These are phyloP conservation scores for Colletes gigas DNA, from an alignment of 1,140 invertebrate species.

Conservation along the genomic window DNA sequence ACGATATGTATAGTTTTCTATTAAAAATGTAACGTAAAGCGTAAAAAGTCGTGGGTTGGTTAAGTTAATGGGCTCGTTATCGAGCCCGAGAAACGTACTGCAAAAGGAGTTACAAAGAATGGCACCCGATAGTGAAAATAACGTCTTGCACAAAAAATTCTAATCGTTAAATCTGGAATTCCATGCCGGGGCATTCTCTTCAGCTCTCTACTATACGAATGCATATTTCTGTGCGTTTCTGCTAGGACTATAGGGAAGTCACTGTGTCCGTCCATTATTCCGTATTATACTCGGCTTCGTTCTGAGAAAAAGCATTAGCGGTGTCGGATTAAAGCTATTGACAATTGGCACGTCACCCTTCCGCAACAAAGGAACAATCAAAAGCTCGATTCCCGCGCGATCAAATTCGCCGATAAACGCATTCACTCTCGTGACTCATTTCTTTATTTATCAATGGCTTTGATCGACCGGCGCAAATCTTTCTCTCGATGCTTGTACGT, in stretches of 20 bases:
- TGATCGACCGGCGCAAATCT: constrained; percentile 29
- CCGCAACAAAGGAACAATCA: not conserved
- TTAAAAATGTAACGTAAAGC: constrained; percentile 20
- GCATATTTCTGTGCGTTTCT: constrained; percentile 11
- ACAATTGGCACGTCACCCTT: not conserved
- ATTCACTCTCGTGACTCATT: not conserved
- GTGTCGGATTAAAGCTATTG: constrained; percentile 35
- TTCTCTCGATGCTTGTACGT: constrained; percentile 53
- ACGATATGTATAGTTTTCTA: constrained; percentile 48
- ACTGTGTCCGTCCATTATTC: constrained; percentile 46
- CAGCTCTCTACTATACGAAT: not conserved
- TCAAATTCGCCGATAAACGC: not conserved
- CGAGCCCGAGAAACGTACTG: not conserved
- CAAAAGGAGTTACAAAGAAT: too few species aligned
- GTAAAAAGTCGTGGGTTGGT: constrained; percentile 7
- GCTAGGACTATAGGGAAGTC: constrained; percentile 24
- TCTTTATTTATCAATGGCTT: constrained; percentile 47
- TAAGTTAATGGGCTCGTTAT: not conserved
- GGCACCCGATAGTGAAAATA: too few species aligned
- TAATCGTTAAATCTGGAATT: too few species aligned
- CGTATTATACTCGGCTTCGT: constrained; percentile 27
- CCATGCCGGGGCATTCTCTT: too few species aligned
- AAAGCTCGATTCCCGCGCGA: not conserved
- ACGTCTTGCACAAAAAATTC: too few species aligned
- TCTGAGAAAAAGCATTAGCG: constrained; percentile 17